Conservation (phyloP, 2,797 vertebrate genomes). For the Hypotaenidia okinawae region DNA sequence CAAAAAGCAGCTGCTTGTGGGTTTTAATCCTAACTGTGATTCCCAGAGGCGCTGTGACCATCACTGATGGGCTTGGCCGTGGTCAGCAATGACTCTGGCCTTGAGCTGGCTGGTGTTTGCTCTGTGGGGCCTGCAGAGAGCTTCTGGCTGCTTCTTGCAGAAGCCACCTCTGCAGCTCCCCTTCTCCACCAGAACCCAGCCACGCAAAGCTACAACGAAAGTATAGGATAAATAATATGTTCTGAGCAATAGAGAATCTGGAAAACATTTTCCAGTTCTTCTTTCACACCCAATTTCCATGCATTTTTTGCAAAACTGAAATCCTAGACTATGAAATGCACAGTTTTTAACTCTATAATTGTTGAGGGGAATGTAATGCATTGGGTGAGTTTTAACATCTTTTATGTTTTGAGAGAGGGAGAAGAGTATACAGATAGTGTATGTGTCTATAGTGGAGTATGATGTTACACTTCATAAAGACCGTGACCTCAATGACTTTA, state of each 20-base stretch:
- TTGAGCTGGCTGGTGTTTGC: too few relatives aligned
- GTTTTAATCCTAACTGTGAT: too few relatives aligned
- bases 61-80: too few relatives aligned
- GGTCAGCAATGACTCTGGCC: too few relatives aligned
- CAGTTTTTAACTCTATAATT: neutral
- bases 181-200: too few relatives aligned
- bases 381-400: neutral
- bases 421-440: neutral
- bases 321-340: neutral
- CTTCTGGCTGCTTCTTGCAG: too few relatives aligned
- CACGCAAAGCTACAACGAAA: too few relatives aligned
- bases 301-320: neutral
- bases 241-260: neutral
- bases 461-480: neutral
- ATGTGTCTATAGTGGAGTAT: neutral
- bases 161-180: too few relatives aligned
- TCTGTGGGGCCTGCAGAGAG: too few relatives aligned
- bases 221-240: neutral
- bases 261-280: neutral
- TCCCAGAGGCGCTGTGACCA: too few relatives aligned
- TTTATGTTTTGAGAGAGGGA: neutral
- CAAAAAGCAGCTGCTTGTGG: too few relatives aligned
- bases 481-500: neutral
- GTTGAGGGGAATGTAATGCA: neutral
- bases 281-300: neutral